Base-by-base conservation (phyloP, 1,140 invertebrate genomes). In the Hyphantria cunea region DNA sequence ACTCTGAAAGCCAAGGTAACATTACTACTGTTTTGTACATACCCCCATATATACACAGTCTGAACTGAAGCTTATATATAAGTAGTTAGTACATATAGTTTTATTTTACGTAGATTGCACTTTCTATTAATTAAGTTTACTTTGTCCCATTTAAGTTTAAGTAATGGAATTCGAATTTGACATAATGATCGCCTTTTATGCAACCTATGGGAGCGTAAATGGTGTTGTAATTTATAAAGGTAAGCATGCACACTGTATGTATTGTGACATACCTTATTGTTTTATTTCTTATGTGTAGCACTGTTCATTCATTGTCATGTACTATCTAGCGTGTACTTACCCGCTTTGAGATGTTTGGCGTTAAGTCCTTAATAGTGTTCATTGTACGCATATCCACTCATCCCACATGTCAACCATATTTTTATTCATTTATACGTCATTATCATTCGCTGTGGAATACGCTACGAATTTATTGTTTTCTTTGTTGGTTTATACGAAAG, bases 1-100 rank as follows among this genome's bases (percentile, higher is more conserved):
- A 95, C 85, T 95, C 95, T 0, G 95, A 96, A 83, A 95, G 95
- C 79, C 95, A 95, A 95, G 95, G 95, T 95, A 92, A 70, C 56
- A 66, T 66, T 15, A 51, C 50, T 44, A 55, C 37, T 49, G 41
- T 55, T 62, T 49, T n/a, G 7, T 44, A 44, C 9, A 6, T 44
- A 59, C 59, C 55, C 25, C 9, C 6, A 60, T 11, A 44, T 13
- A 7, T 44, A 44, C 12, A 68, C 63, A 47, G 45, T 49, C 49
- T 62, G 32, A 70, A 58, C 44, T 37, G 55, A 66, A 80, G 83
- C 84, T 83, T 88, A 84, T 72, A 65, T 79, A 80, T 82, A 81
- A 74, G 88, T 90, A 89, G 88, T 83, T 90, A 86, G 88, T 78
- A 79, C 63, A 83, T 85, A 54, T 86, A 82, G 68, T 82, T 88